A percentile compares a stretch with the other conserved stretches of the same genome.
Evolutionary conservation across 2,797 vertebrate species (phyloP).

Genomic region (Diceros bicornis): DNA sequence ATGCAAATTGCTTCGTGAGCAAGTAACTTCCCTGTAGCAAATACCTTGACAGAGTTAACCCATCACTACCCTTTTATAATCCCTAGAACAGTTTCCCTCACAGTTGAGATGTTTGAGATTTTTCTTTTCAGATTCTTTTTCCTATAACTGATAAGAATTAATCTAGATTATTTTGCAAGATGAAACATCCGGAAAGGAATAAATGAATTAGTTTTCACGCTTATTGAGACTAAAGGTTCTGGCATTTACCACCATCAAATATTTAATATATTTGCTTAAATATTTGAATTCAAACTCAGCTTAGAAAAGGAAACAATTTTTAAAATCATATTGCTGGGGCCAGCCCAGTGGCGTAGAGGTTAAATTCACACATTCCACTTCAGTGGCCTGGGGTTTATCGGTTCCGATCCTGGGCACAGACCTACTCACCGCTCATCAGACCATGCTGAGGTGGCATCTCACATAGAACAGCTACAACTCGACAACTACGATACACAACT

Average conservation of each 20-base stretch:
- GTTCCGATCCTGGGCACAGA: too few relatives aligned
- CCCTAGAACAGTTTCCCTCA: background rate
- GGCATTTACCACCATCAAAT: background rate
- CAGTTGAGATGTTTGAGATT: background rate
- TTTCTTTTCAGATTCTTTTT: conserved; percentile 40
- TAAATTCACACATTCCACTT: too few relatives aligned
- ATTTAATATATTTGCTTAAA: conserved; percentile 58
- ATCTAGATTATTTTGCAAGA: conserved; percentile 25
- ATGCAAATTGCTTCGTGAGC: background rate
- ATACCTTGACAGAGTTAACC: background rate
- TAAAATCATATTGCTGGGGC: background rate
- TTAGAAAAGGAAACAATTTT: background rate
- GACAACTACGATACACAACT: too few relatives aligned
- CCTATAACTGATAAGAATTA: background rate
- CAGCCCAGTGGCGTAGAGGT: too few relatives aligned
- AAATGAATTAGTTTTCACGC: background rate
- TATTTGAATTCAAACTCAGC: conserved; percentile 22
- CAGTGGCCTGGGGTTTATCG: too few relatives aligned
- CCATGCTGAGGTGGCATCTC: too few relatives aligned
- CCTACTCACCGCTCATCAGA: too few relatives aligned
- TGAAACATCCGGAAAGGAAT: conserved; percentile 1
- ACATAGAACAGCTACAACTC: too few relatives aligned
- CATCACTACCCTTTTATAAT: background rate
- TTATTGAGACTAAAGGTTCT: conserved; percentile 38
- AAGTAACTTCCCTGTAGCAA: background rate